Percentiles rank a stretch among this genome's conserved stretches.
Conservation (phyloP, 2,113 vertebrate genomes). For the Sphaerodactylus townsendi region DNA sequence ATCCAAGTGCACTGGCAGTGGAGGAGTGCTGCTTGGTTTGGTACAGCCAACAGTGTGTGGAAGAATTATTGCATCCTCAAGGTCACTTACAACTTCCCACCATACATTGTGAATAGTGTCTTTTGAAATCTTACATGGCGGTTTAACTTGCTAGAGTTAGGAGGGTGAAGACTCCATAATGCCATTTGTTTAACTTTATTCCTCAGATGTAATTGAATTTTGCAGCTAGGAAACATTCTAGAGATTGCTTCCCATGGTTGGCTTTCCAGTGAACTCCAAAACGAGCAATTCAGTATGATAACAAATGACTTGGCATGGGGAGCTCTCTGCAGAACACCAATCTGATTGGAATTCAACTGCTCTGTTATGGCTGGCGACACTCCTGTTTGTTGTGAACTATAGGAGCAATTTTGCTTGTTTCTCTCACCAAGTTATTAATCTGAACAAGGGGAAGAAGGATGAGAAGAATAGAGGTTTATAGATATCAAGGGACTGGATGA, state of each 20-base stretch:
- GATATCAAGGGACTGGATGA: background rate
- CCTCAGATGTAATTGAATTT: background rate
- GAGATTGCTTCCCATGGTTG: background rate
- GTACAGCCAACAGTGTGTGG: constrained; percentile 35
- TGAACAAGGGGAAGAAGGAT: background rate
- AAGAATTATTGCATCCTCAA: constrained; percentile 54
- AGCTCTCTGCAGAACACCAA: background rate
- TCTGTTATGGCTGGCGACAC: background rate
- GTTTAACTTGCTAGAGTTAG: constrained; percentile 36
- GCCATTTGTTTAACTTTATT: constrained; percentile 37
- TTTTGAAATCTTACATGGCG: constrained; percentile 43
- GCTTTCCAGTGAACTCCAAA: background rate
- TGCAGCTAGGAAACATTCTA: background rate
- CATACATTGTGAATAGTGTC: constrained; percentile 25
- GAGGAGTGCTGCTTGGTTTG: constrained; percentile 19
- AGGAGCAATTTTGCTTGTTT: background rate
- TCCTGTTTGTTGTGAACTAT: background rate
- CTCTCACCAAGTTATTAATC: background rate
- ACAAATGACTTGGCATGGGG: background rate
- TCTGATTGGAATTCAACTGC: background rate
- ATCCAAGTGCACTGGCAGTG: constrained; percentile 14
- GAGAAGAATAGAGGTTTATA: background rate
- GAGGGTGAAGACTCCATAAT: constrained; percentile 38
- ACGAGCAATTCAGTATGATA: background rate
- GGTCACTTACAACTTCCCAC: constrained; percentile 41